Evolutionary conservation across 2,888 invertebrate species (phyloP), one percentile per base, ranked within the genome.

Genomic region (Sericinus montela): DNA sequence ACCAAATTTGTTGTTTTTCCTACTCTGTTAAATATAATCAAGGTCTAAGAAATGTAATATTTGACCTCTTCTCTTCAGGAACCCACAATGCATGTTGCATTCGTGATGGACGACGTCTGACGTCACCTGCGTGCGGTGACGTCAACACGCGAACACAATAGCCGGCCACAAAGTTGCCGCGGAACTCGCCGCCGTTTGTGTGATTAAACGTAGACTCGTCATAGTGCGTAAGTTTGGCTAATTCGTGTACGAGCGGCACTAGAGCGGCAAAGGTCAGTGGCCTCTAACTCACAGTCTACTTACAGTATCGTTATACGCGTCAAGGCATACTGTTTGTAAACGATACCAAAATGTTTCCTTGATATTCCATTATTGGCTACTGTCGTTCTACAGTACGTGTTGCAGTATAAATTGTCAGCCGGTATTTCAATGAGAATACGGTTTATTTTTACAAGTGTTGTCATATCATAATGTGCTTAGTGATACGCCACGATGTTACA

Each of bases 31-130:
- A 19, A 19, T 3, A 5, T 19, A 19, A 19, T 19, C 5, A 19
- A 5, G 19, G 3, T 19, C 5, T 5, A 5, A 19, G 19, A 19
- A 19, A 19, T 25, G 3, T 25, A 25, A 25, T 11, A 11, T 32
- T 32, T 3, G 13, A 32, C 6, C 11, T 10, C n/a, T 11, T 11
- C 10, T 11, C 63, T 65, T 0, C 71, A 87, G 87, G 85, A 82
- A 71, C 76, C 84, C 83, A 84, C 86, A 80, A 88, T 88, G 88
- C 86, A 73, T 54, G 82, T 88, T 63, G 88, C 87, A 82, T 87
- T 88, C 65, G 88, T 88, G 86, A 76, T 88, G 87, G 78, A 88
- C 69, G 85, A 77, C 80, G 87, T 88, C 58, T 88, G 79, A 87
- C 75, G 76, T 78, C 72, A 68, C 51, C 57, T 30, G 25, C 55